These are phyloP conservation scores for Discoglossus pictus DNA, from an alignment of 2,797 vertebrate species.

Conservation along the genomic window DNA sequence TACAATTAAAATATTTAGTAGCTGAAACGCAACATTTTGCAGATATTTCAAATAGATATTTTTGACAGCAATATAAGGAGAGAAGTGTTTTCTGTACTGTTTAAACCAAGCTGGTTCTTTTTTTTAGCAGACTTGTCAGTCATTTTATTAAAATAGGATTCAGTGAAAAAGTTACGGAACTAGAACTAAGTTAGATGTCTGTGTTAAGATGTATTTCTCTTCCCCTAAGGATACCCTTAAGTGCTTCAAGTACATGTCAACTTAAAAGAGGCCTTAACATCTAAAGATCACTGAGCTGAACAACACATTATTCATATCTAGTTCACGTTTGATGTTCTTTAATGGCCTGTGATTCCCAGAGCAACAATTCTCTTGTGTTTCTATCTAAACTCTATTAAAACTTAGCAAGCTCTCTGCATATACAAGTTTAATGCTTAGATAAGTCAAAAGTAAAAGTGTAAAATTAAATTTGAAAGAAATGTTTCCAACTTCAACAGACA, in stretches of 20 bases:
- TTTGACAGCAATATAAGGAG: too few species aligned
- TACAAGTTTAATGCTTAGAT: conserved; percentile 44
- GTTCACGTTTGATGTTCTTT: conserved; percentile 40
- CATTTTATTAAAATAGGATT: too few species aligned
- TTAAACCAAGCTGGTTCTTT: too few species aligned
- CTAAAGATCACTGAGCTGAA: conserved; percentile 46
- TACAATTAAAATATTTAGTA: too few species aligned
- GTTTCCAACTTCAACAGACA: background rate
- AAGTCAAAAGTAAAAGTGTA: conserved; percentile 32
- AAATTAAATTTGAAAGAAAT: conserved; percentile 12
- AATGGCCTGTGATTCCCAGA: conserved; percentile 45
- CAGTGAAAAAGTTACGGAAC: too few species aligned
- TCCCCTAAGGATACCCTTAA: conserved; percentile 40
- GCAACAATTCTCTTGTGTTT: conserved; percentile 39
- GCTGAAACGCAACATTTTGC: too few species aligned
- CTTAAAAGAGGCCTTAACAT: conserved; percentile 47
- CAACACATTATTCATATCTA: conserved; percentile 29
- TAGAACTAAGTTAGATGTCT: conserved; percentile 18
- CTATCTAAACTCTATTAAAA: conserved; percentile 42
- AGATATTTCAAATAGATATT: too few species aligned
- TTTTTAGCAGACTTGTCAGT: too few species aligned
- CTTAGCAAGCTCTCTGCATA: conserved; percentile 28
- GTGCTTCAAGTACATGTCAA: conserved; percentile 42
- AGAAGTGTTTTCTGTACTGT: too few species aligned
- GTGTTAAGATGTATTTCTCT: conserved; percentile 22